Conservation (phyloP, 2,113 vertebrate species). For the Lophius piscatorius region DNA sequence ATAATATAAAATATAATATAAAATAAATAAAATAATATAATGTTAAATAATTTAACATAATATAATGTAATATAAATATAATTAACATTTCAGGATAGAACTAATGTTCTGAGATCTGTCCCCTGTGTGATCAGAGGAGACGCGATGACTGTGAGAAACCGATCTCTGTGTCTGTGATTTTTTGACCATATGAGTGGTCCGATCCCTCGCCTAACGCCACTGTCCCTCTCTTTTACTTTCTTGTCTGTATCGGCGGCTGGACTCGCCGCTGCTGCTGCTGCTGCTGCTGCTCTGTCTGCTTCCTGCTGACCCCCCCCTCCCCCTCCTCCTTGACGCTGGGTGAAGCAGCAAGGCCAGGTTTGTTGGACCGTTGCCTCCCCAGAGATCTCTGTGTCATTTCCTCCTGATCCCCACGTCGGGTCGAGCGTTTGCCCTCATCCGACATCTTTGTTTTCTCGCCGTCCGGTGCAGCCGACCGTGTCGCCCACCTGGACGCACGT, state of each 20-base stretch:
- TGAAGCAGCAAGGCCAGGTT: slow-evolving; percentile 83
- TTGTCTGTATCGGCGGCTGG: slow-evolving; percentile 59
- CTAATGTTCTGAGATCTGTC: no score
- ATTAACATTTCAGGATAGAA: no score
- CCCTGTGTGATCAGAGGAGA: no score
- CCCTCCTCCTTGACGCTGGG: slow-evolving; percentile 72
- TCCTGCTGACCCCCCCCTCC: slow-evolving; percentile 49
- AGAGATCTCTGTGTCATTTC: slow-evolving; percentile 12
- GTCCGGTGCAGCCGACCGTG: neutral
- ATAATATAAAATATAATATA: no score
- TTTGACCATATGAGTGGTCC: slow-evolving; percentile 18
- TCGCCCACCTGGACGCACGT: slow-evolving; percentile 12
- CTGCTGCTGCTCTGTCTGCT: slow-evolving; percentile 49
- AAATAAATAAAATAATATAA: no score
- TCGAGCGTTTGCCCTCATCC: neutral
- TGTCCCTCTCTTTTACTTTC: slow-evolving; percentile 74
- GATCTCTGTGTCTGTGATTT: neutral
- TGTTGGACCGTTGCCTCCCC: slow-evolving; percentile 69
- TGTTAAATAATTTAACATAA: no score
- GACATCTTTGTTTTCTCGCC: slow-evolving; percentile 18
- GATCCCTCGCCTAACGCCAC: slow-evolving; percentile 66
- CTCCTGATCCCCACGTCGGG: slow-evolving; percentile 4
- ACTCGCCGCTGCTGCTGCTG: slow-evolving; percentile 70
- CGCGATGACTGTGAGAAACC: slow-evolving; percentile 1
- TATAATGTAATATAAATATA: no score